Conservation (phyloP, 2,113 vertebrate genomes). For the Agelaius tricolor region DNA sequence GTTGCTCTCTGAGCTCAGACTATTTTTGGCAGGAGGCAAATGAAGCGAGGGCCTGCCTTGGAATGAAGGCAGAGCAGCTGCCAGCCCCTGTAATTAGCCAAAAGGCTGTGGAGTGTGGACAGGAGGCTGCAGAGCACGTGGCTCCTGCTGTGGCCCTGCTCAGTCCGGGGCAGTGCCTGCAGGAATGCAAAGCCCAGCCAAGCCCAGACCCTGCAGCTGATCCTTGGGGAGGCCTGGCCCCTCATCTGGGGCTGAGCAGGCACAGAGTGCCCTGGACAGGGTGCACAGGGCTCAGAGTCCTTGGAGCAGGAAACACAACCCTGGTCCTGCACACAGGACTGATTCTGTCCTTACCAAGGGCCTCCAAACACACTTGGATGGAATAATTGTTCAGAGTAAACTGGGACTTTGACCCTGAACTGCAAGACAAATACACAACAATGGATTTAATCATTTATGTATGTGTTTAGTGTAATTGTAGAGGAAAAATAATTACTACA, state of each 20-base stretch:
- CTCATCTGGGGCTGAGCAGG: neutral
- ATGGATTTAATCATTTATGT: neutral
- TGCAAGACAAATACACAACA: neutral
- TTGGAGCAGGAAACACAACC: neutral
- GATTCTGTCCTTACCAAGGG: neutral
- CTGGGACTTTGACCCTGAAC: neutral
- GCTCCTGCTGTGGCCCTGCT: neutral
- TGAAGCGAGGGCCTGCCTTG: neutral
- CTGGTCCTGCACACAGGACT: accelerated
- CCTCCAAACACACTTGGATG: neutral
- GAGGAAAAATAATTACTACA: neutral
- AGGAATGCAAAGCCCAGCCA: neutral
- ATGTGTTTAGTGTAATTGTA: neutral
- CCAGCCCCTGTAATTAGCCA: neutral
- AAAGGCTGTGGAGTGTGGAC: neutral
- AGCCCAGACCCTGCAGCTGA: neutral
- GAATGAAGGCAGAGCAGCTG: neutral
- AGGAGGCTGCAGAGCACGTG: neutral
- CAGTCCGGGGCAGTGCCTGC: neutral
- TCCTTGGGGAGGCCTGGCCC: neutral
- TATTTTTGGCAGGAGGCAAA: constrained; percentile 11
- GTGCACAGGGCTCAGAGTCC: accelerated
- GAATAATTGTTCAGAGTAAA: neutral
- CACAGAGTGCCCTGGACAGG: accelerated
- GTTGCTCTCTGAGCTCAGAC: neutral